Evolutionary conservation across 2,113 vertebrate genomes (phyloP).

Genomic region (Motacilla alba): DNA sequence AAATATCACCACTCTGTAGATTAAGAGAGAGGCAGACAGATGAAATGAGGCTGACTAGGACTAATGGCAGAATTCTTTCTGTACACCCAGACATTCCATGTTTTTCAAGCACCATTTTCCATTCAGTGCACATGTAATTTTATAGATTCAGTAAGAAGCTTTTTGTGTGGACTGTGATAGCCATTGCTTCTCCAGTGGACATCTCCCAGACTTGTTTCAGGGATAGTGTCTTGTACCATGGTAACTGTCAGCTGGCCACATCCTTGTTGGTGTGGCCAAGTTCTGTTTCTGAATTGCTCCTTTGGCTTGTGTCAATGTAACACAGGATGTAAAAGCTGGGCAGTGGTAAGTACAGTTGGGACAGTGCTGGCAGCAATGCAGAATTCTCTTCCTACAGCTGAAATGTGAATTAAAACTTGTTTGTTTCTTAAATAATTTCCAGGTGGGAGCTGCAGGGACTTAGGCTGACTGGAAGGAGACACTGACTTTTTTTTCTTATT

Average conservation of each 20-base stretch:
- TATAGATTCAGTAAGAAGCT: not conserved
- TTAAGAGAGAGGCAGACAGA: not conserved
- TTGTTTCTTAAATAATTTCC: slow-evolving; percentile 22
- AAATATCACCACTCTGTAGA: not conserved
- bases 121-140: not conserved
- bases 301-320: not conserved
- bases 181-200: not conserved
- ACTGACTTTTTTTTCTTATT: not conserved
- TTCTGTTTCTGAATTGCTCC: not conserved
- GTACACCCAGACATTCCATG: not conserved
- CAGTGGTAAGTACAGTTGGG: slow-evolving; percentile 52
- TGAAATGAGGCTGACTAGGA: not conserved
- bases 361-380: not conserved
- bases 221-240: not conserved
- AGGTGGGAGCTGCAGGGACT: slow-evolving; percentile 37
- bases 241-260: not conserved
- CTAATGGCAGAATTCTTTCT: not conserved
- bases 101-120: not conserved
- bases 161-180: not conserved
- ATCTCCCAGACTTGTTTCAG: not conserved
- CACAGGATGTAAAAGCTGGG: not conserved
- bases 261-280: not conserved
- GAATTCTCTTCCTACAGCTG: not conserved
- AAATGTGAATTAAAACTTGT: slow-evolving; percentile 15
- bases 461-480: slow-evolving; percentile 13